A percentile compares a stretch with the other conserved stretches of the same genome.
Conservation (phyloP, 2,888 invertebrate genomes). For the Hipparchia sbordonii region DNA sequence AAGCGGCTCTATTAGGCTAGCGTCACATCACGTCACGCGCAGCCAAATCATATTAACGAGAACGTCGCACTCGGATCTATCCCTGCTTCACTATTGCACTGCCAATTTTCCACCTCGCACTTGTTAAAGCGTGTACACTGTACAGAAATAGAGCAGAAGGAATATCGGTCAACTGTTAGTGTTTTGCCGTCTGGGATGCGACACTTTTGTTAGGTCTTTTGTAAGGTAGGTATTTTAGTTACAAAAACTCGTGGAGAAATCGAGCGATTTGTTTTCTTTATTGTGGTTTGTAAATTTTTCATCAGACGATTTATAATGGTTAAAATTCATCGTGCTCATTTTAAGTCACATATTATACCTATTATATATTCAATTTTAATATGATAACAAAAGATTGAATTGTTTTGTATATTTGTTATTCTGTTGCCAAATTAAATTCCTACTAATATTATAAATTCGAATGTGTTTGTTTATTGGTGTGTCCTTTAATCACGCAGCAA, state of each 20-base stretch:
- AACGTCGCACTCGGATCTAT: constrained; percentile 46
- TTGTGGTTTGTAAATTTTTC: background rate
- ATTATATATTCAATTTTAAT: no score
- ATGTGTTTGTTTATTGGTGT: no score
- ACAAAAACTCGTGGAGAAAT: background rate
- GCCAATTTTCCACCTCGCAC: constrained; percentile 50
- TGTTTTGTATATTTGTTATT: no score
- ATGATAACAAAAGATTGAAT: no score
- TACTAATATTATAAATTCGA: no score
- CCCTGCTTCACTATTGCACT: constrained; percentile 51
- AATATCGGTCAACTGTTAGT: constrained; percentile 33
- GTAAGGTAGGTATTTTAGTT: background rate
- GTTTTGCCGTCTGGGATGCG: constrained; percentile 17
- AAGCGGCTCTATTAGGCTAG: constrained; percentile 65
- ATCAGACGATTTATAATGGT: no score
- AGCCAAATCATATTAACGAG: constrained; percentile 71
- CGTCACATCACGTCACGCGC: constrained; percentile 31
- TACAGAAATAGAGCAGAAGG: constrained; percentile 39
- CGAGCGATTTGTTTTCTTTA: background rate
- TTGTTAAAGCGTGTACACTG: constrained; percentile 43
- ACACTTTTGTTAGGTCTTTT: constrained; percentile 16
- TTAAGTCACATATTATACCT: no score
- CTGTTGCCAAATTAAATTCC: no score
- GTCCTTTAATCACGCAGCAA: no score
- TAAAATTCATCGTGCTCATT: no score